Evolutionary conservation across 2,888 invertebrate genomes (phyloP).

Genomic region (Steinernema carpocapsae): DNA sequence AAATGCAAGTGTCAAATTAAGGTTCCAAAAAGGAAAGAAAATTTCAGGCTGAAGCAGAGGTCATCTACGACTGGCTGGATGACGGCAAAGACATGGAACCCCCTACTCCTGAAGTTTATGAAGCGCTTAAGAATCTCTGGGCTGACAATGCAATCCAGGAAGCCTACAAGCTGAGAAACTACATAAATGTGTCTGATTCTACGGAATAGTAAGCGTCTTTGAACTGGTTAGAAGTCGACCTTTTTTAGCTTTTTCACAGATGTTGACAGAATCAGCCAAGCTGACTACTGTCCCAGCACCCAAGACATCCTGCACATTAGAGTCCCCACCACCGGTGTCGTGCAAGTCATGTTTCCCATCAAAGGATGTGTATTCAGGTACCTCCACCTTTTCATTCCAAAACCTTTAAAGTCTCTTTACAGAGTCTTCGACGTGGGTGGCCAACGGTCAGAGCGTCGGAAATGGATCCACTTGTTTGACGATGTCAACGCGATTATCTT

Average conservation of each 20-base stretch:
- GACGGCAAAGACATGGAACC: conserved; percentile 40
- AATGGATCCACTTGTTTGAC: conserved; percentile 57
- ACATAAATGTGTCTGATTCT: conserved; percentile 47
- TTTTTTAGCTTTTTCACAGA: conserved; percentile 53
- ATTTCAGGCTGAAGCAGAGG: conserved; percentile 43
- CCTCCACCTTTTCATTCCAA: conserved; percentile 33
- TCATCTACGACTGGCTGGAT: conserved; percentile 42
- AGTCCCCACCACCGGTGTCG: conserved; percentile 53
- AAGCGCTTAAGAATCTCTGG: conserved; percentile 45
- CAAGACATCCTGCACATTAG: conserved; percentile 49
- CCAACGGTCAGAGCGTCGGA: conserved; percentile 52
- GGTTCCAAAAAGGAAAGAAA: background rate
- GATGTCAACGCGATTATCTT: conserved; percentile 54
- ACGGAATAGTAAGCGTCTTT: conserved; percentile 44
- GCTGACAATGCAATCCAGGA: conserved; percentile 46
- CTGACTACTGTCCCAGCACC: conserved; percentile 45
- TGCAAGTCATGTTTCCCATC: conserved; percentile 47
- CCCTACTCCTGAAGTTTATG: conserved; percentile 36
- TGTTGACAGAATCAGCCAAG: conserved; percentile 46
- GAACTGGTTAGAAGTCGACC: background rate
- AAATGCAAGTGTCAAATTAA: conserved; percentile 37
- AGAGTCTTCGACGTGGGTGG: conserved; percentile 57
- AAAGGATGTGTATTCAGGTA: conserved; percentile 50
- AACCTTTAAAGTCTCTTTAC: too few species aligned
- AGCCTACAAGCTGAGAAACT: conserved; percentile 46